Conservation (phyloP, 2,113 vertebrate species). For the Corythaeola cristata region DNA sequence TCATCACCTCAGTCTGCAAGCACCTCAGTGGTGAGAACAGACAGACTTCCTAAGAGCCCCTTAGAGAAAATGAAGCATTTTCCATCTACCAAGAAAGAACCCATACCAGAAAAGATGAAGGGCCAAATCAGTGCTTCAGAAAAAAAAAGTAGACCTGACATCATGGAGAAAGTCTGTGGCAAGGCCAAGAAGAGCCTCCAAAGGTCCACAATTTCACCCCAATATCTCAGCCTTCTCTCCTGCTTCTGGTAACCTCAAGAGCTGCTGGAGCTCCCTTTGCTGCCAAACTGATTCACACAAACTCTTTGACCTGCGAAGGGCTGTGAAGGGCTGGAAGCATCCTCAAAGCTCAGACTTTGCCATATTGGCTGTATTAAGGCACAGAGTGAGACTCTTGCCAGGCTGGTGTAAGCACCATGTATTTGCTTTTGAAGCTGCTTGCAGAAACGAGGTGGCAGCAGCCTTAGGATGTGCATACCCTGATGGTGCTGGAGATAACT, state of each 20-base stretch:
- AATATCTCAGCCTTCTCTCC: not conserved
- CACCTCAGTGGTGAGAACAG: conserved; percentile 4
- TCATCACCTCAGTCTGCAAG: not conserved
- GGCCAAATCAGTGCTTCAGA: not conserved
- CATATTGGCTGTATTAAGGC: not conserved
- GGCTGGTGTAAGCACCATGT: not conserved
- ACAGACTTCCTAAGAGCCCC: not conserved
- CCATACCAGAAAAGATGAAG: not conserved
- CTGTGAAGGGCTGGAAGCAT: not conserved
- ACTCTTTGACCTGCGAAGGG: not conserved
- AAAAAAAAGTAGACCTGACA: not conserved
- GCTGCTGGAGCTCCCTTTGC: not conserved
- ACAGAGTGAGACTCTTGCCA: not conserved
- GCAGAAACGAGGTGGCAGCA: not conserved
- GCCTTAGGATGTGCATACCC: not conserved
- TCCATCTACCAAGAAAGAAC: not conserved
- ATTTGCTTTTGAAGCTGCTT: not conserved
- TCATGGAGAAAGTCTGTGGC: not conserved
- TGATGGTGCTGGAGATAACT: not conserved
- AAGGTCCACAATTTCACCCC: not conserved
- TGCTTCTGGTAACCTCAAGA: not conserved
- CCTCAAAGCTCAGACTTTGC: not conserved
- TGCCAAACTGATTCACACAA: not conserved
- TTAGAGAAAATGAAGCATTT: not conserved
- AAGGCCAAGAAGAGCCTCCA: not conserved